Evolutionary conservation across 2,888 invertebrate species (phyloP), one percentile per base, ranked within the genome.

Genomic region (Dasypolia templi): DNA sequence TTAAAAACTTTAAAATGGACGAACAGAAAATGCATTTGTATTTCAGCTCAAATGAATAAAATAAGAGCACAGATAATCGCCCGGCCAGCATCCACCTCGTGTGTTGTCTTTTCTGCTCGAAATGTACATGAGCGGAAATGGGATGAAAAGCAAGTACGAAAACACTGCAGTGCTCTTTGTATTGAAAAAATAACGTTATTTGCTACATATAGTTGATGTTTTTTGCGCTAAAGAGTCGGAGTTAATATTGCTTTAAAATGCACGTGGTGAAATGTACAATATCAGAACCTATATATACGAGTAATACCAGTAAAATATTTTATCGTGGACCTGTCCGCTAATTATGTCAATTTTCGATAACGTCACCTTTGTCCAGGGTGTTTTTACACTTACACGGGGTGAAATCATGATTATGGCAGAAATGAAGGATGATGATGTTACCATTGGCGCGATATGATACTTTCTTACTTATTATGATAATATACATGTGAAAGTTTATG

Each of bases 61-160:
- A n/a, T 35, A 56, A 76, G 62, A 75, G 44, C 53, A 17, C n/a
- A 7, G 62, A 56, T 66, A 59, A 26, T 59, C 35, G 42, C 6
- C 19, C 44, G 22, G 17, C n/a, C 17, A 46, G 19, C 29, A 11
- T 29, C n/a, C 46, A 5, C 17, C 32, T 29, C 35, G 44, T 32
- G 26, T 17, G 39, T 22, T 51, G 39, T 67, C 39, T 82, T 75
- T 76, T 63, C 26, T 35, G 17, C 53, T 56, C 51, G 5, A 32
- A 63, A 46, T 51, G 17, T 58, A 32, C 51, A 42, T 14, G 35
- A 66, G 39, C 44, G 62, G 56, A 46, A 79, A 75, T 39, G 29
- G 12, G 0, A 42, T 53, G 26, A 66, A 75, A 51, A 51, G 22
- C 35, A 53, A 81, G 29, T 29, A 46, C 4, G 49, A 44, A 32